Conservation (phyloP, 2,797 vertebrate species). For the Syndactyla subalaris region DNA sequence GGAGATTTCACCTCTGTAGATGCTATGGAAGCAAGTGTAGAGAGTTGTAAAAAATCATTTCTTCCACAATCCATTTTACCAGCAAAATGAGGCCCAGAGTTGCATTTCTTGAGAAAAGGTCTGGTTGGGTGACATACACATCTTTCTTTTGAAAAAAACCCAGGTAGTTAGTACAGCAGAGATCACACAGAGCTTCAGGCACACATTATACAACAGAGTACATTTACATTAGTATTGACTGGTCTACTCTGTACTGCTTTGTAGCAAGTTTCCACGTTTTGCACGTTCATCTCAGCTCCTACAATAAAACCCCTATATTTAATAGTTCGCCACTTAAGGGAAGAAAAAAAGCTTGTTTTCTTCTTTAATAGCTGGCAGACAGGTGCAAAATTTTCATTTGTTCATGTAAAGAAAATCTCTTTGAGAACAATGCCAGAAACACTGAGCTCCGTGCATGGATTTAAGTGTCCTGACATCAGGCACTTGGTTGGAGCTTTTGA, state of each 20-base stretch:
- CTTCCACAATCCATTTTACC: background rate
- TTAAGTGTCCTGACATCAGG: background rate
- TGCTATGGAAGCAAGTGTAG: background rate
- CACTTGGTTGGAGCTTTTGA: background rate
- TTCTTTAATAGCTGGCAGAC: background rate
- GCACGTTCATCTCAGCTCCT: background rate
- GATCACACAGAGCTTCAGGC: background rate
- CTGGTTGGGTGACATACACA: background rate
- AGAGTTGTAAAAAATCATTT: background rate
- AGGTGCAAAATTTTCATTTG: background rate
- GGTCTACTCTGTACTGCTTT: background rate
- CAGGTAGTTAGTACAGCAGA: background rate
- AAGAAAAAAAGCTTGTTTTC: background rate
- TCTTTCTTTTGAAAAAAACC: background rate
- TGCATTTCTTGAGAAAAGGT: background rate
- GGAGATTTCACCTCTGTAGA: background rate
- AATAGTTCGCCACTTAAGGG: background rate
- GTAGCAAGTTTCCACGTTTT: background rate
- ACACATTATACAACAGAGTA: background rate
- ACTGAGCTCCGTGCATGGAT: rapidly evolving
- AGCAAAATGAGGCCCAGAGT: background rate
- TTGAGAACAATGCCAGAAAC: background rate
- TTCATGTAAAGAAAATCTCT: background rate
- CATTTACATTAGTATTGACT: background rate
- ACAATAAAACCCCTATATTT: background rate